Evolutionary conservation across 2,888 invertebrate genomes (phyloP).

Genomic region (Chrysina gloriosa): DNA sequence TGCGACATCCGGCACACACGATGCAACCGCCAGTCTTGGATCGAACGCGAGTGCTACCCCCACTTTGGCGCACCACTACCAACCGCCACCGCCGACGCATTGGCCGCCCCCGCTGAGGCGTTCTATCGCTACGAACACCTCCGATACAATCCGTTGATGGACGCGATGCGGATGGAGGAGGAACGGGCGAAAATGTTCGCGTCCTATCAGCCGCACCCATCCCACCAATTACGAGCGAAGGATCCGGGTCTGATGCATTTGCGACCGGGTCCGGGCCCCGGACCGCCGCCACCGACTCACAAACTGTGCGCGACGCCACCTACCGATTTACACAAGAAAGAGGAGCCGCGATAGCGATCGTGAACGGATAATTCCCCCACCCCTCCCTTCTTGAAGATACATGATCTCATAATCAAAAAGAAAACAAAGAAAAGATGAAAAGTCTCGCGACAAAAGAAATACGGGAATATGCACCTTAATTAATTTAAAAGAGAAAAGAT

Average conservation of each 20-base stretch:
- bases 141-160: slow-evolving; percentile 83
- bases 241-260: slow-evolving; percentile 70
- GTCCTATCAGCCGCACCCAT: slow-evolving; percentile 67
- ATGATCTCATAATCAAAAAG: slow-evolving; percentile 42
- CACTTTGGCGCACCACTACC: slow-evolving; percentile 67
- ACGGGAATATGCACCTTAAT: neutral
- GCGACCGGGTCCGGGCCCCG: slow-evolving; percentile 67
- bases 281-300: slow-evolving; percentile 65
- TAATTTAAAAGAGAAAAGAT: neutral
- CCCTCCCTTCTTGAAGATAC: neutral
- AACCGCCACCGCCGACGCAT: slow-evolving; percentile 61
- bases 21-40: slow-evolving; percentile 66
- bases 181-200: slow-evolving; percentile 82
- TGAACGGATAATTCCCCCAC: slow-evolving; percentile 10
- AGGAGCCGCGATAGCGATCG: slow-evolving; percentile 70
- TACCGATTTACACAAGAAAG: slow-evolving; percentile 70
- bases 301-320: slow-evolving; percentile 71
- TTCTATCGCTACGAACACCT: slow-evolving; percentile 77
- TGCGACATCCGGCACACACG: slow-evolving; percentile 67
- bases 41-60: slow-evolving; percentile 65
- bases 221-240: slow-evolving; percentile 66
- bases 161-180: slow-evolving; percentile 82
- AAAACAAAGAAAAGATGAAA: neutral
- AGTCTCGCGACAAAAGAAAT: neutral
- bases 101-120: slow-evolving; percentile 65